Percentiles rank a stretch among this genome's conserved stretches.
Conservation (phyloP, 2,888 invertebrate species). For the Rhyacophila evoluta region DNA sequence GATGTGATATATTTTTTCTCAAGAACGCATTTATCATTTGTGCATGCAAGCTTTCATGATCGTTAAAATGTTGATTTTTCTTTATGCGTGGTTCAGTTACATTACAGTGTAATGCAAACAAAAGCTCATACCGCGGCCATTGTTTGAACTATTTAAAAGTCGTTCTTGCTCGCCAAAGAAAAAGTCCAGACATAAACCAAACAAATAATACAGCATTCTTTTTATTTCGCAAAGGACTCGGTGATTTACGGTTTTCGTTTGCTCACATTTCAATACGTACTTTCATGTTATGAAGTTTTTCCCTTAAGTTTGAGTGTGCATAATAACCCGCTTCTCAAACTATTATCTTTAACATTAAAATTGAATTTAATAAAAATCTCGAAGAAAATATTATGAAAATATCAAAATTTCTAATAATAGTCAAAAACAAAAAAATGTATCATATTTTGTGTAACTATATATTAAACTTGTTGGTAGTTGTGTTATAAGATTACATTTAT, state of each 20-base stretch:
- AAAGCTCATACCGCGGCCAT: slow-evolving; percentile 29
- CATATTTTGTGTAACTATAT: no score
- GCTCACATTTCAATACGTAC: slow-evolving; percentile 42
- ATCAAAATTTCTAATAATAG: no score
- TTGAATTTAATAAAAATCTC: no score
- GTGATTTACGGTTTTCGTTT: slow-evolving; percentile 47
- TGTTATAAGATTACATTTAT: no score
- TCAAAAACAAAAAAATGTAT: no score
- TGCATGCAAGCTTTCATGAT: background rate
- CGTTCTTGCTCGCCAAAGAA: slow-evolving; percentile 22
- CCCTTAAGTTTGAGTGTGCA: background rate
- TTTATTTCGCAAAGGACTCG: slow-evolving; percentile 31
- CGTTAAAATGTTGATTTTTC: slow-evolving; percentile 5
- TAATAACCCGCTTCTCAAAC: no score
- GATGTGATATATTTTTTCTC: no score
- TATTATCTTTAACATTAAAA: no score
- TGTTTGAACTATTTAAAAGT: slow-evolving; percentile 43
- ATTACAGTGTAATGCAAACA: slow-evolving; percentile 32
- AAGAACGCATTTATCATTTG: background rate
- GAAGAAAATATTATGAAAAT: no score
- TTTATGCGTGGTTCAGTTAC: slow-evolving; percentile 17
- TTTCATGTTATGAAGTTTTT: slow-evolving; percentile 13
- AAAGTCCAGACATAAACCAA: slow-evolving; percentile 30
- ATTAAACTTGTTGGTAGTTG: no score
- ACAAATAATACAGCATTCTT: slow-evolving; percentile 45